Percentiles rank a stretch among this genome's conserved stretches.
phyloP scores from a whole-genome alignment of 2,888 invertebrate genomes.

The Drosophila limbata region DNA sequence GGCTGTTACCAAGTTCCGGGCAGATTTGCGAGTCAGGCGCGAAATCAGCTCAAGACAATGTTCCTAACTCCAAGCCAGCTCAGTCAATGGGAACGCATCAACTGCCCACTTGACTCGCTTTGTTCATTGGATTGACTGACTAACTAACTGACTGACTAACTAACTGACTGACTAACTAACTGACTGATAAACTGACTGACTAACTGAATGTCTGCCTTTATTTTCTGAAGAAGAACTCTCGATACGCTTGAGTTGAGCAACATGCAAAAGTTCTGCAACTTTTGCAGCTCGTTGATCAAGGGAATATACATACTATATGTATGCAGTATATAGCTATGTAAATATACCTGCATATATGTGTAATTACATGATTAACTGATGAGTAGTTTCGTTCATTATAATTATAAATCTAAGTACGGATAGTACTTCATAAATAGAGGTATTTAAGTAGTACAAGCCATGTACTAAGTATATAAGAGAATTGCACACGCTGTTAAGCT shows the following conservation, averaged over 20 bases:
- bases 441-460: background rate
- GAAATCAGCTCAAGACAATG: constrained; percentile 37
- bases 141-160: constrained; percentile 6
- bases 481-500: background rate
- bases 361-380: constrained; percentile 30
- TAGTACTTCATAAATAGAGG: background rate
- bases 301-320: constrained; percentile 1
- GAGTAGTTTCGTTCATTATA: constrained; percentile 1
- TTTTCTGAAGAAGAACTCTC: constrained; percentile 22
- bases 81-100: constrained; percentile 45
- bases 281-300: constrained; percentile 35
- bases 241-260: constrained; percentile 47
- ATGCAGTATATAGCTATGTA: background rate
- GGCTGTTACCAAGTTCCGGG: constrained; percentile 7
- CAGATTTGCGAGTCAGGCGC: constrained; percentile 11
- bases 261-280: constrained; percentile 48
- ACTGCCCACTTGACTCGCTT: constrained; percentile 41
- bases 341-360: background rate
- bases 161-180: constrained; percentile 5
- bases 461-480: background rate
- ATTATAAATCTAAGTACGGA: background rate
- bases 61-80: constrained; percentile 19
- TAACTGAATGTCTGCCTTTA: constrained; percentile 15
- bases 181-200: constrained; percentile 8
- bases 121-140: constrained; percentile 21